These are phyloP conservation scores for Archivesica marissinica DNA, from an alignment of 1,140 invertebrate genomes.

Conservation along the genomic window DNA sequence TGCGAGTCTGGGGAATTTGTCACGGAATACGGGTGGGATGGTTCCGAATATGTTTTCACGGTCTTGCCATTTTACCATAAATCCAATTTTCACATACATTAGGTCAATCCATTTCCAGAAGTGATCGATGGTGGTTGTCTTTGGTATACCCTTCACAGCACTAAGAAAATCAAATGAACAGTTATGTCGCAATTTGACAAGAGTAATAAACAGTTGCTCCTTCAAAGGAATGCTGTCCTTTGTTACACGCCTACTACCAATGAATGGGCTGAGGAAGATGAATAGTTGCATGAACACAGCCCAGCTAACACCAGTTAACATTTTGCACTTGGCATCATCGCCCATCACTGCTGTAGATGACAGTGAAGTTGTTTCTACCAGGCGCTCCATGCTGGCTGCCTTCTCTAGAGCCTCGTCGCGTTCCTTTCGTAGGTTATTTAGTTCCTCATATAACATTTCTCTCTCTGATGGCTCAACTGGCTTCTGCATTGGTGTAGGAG, in stretches of 20 bases:
- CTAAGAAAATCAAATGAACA: not conserved
- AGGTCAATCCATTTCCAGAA: constrained; percentile 67
- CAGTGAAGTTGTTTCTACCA: not conserved
- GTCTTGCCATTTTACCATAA: constrained; percentile 49
- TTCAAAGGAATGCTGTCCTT: not conserved
- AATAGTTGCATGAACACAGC: constrained; percentile 21
- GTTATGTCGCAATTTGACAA: constrained; percentile 60
- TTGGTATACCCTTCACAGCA: constrained; percentile 15
- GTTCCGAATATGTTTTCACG: constrained; percentile 47
- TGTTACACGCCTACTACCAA: not conserved
- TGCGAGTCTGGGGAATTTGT: constrained; percentile 57
- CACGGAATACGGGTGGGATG: constrained; percentile 54
- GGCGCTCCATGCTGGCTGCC: not conserved
- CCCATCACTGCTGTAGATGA: not conserved
- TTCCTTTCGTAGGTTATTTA: constrained; percentile 8
- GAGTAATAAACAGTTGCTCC: constrained; percentile 54
- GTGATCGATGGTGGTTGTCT: constrained; percentile 20
- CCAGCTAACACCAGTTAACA: not conserved
- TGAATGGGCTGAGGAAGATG: not conserved
- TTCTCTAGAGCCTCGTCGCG: not conserved
- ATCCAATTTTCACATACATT: constrained; percentile 46
- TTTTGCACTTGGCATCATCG: constrained; percentile 25
- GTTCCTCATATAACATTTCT: too few relatives aligned
- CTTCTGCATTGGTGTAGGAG: too few relatives aligned
- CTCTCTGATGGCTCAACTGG: too few relatives aligned